phyloP scores from a whole-genome alignment of 1,140 invertebrate genomes.

The Bombus affinis region DNA sequence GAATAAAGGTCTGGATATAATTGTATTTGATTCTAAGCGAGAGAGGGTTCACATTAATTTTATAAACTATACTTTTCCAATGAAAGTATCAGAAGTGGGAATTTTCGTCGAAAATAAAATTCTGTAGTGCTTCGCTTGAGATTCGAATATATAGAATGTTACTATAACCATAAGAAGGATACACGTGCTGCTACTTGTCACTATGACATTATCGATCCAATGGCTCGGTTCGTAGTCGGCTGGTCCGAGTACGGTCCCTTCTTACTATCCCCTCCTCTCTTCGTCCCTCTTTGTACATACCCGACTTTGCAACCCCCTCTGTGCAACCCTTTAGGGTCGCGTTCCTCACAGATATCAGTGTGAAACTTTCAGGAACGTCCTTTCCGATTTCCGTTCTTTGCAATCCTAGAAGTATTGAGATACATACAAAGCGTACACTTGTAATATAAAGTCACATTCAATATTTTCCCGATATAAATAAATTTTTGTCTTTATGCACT shows the following conservation, averaged over 20 bases:
- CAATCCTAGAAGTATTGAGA: neutral
- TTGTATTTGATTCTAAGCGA: neutral
- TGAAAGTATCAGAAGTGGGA: neutral
- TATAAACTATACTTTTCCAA: neutral
- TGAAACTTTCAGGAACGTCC: conserved; percentile 59
- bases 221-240: conserved; percentile 66
- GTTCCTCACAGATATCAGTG: conserved; percentile 64
- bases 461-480: no score
- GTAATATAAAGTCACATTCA: no score
- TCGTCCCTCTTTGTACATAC: conserved; percentile 57
- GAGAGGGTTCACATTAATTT: neutral
- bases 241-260: conserved; percentile 68
- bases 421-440: neutral
- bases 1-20: neutral
- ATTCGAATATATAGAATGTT: conserved; percentile 9
- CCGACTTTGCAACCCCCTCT: conserved; percentile 56
- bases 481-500: neutral
- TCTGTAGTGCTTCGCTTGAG: no score
- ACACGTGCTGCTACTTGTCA: conserved; percentile 68
- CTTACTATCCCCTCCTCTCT: conserved; percentile 60
- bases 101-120: neutral
- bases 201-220: conserved; percentile 74
- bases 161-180: conserved; percentile 46
- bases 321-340: conserved; percentile 70
- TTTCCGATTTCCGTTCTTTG: conserved; percentile 45